Percentiles rank a stretch among this genome's conserved stretches.
These are phyloP conservation scores for Drosophila borborema DNA, from an alignment of 2,888 invertebrate species.

Conservation along the genomic window DNA sequence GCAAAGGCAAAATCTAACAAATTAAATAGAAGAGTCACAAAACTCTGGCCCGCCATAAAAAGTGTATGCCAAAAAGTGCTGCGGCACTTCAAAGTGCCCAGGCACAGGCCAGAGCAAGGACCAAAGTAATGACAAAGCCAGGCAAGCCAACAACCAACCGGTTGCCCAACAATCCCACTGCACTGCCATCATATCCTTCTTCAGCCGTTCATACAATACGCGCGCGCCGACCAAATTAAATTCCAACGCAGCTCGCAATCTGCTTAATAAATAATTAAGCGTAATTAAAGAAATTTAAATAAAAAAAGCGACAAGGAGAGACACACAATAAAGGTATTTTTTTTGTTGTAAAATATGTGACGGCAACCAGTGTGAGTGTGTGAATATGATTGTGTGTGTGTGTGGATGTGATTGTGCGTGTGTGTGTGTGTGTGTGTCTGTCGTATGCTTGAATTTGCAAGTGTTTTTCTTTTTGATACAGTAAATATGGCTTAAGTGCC, in stretches of 20 bases:
- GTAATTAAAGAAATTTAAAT: slow-evolving; percentile 56
- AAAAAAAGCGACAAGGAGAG: slow-evolving; percentile 7
- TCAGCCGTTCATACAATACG: slow-evolving; percentile 23
- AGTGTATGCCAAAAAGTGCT: slow-evolving; percentile 63
- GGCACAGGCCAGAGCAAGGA: slow-evolving; percentile 37
- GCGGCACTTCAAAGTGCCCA: slow-evolving; percentile 57
- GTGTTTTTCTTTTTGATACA: slow-evolving; percentile 23
- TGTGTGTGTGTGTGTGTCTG: slow-evolving; percentile 1
- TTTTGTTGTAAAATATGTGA: slow-evolving; percentile 39
- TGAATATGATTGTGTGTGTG: slow-evolving; percentile 10
- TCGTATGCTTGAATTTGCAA: not conserved
- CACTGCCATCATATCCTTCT: slow-evolving; percentile 29
- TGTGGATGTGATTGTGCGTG: slow-evolving; percentile 1
- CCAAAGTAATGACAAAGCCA: slow-evolving; percentile 35
- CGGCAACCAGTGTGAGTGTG: slow-evolving; percentile 10
- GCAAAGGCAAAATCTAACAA: slow-evolving; percentile 3
- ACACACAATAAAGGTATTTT: slow-evolving; percentile 57
- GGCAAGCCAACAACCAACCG: slow-evolving; percentile 35
- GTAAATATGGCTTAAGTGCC: slow-evolving; percentile 15
- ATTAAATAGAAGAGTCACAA: slow-evolving; percentile 27
- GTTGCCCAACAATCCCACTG: slow-evolving; percentile 20
- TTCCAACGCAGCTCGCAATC: slow-evolving; percentile 53
- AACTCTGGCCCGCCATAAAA: slow-evolving; percentile 35
- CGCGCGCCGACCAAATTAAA: slow-evolving; percentile 53
- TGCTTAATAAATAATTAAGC: slow-evolving; percentile 68